Evolutionary conservation across 2,797 vertebrate species (phyloP), one percentile per base, ranked within the genome.

Genomic region (Siniperca obscura): DNA sequence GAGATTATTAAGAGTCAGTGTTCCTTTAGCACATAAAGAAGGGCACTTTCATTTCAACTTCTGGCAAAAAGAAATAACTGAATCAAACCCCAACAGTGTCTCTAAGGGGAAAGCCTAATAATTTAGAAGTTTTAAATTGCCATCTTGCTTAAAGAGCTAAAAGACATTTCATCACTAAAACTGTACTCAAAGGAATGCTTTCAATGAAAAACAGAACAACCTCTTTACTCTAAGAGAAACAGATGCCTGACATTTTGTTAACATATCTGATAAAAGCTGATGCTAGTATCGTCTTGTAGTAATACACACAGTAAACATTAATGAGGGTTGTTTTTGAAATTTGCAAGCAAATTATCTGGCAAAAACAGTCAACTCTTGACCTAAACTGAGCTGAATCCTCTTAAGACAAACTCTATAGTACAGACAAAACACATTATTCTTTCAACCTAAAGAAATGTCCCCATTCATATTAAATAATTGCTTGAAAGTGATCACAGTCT

Each of bases 41-140:
- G 14, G 75, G 40, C 67, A 65, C 61, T 76, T 79, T 64, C 8
- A 81, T 70, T 72, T 74, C 34, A 85, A 60, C 67, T 73, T 70
- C 19, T 46, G 48, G 50, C 44, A 7, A 57, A 69, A 70, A 46
- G 3, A 70, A 77, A 77, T 68, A 11, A 61, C 17, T 52, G 48
- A 82, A 67, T 21, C 60, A 66, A 77, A 74, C 62, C 59, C 30
- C 70, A 73, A 67, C 34, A 50, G 10, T 62, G 12, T 67, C 53
- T 66, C 67, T 2, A 55, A 38, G 52, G 67, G 67, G 44, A 65
- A 70, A 22, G 11, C 2, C n/a, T n/a, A 16, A 78, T 80, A 42
- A 3, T 62, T 80, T 14, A 60, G 2, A 68, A 17, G 27, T 64
- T 79, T 69, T 27, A 59, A 85, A 75, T 64, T 62, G 27, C 76